phyloP scores from a whole-genome alignment of 2,888 invertebrate genomes.

The Omphaloscelis lunosa region DNA sequence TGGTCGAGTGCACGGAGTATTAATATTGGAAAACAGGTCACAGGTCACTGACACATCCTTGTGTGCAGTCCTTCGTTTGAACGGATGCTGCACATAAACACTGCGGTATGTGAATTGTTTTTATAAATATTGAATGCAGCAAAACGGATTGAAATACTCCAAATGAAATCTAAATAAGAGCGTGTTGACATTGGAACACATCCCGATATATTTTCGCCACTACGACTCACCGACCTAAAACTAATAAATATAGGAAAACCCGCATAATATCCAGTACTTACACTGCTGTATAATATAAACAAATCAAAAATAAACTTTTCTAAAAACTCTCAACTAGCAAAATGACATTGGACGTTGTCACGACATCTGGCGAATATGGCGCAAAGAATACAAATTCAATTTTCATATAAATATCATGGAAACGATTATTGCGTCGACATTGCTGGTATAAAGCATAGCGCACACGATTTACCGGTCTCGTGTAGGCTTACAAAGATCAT shows the following conservation, averaged over 20 bases:
- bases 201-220: conserved; percentile 46
- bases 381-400: conserved; percentile 65
- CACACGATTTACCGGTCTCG: conserved; percentile 79
- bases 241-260: conserved; percentile 39
- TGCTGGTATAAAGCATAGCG: conserved; percentile 78
- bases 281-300: conserved; percentile 51
- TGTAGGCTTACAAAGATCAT: conserved; percentile 84
- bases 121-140: conserved; percentile 17
- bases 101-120: conserved; percentile 34
- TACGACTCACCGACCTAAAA: conserved; percentile 33
- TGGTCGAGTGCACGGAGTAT: conserved; percentile 53
- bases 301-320: conserved; percentile 58
- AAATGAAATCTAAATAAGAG: conserved; percentile 23
- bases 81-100: conserved; percentile 43
- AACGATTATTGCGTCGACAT: conserved; percentile 65
- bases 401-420: conserved; percentile 65
- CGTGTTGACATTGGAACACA: conserved; percentile 55
- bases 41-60: conserved; percentile 63
- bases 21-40: conserved; percentile 62
- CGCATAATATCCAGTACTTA: conserved; percentile 39
- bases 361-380: conserved; percentile 56
- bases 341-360: conserved; percentile 62
- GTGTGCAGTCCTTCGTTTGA: conserved; percentile 44
- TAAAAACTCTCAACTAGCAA: conserved; percentile 35
- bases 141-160: conserved; percentile 15